A percentile compares a stretch with the other conserved stretches of the same genome.
phyloP scores from a whole-genome alignment of 2,113 vertebrate species.

The Mus spicilegus region DNA sequence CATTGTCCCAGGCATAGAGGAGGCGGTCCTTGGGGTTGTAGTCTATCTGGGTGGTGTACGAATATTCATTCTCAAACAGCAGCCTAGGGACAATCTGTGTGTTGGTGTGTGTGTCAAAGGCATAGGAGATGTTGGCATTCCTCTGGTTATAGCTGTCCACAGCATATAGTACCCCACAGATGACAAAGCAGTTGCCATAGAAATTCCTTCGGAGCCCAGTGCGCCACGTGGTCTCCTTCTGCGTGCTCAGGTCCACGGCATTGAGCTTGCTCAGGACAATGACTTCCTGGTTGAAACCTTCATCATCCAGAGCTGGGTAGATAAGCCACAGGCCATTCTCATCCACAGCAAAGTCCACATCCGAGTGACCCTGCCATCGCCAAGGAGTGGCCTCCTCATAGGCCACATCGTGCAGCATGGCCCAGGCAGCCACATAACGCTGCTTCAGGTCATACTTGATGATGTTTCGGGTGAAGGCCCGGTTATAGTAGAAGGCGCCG shows the following conservation, averaged over 20 bases:
- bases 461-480: conserved; percentile 97
- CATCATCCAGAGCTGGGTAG: conserved; percentile 95
- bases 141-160: conserved; percentile 94
- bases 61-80: conserved; percentile 96
- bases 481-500: conserved; percentile 96
- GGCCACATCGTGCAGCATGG: conserved; percentile 94
- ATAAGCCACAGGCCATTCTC: conserved; percentile 98
- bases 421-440: conserved; percentile 95
- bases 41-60: conserved; percentile 97
- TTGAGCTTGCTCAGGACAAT: conserved; percentile 95
- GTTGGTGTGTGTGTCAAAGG: conserved; percentile 99
- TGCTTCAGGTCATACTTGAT: conserved; percentile 96
- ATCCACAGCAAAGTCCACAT: conserved; percentile 95
- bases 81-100: conserved; percentile 96
- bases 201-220: conserved; percentile 93
- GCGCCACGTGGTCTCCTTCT: conserved; percentile 96
- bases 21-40: conserved; percentile 97
- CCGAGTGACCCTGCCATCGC: conserved; percentile 94
- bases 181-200: conserved; percentile 97
- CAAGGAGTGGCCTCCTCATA: conserved; percentile 92
- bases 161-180: conserved; percentile 94
- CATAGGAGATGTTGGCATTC: conserved; percentile 95
- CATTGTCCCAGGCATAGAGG: conserved; percentile 98
- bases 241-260: conserved; percentile 92
- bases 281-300: conserved; percentile 95